Evolutionary conservation across 2,113 vertebrate genomes (phyloP), one percentile per base, ranked within the genome.

Genomic region (Ifrita kowaldi): DNA sequence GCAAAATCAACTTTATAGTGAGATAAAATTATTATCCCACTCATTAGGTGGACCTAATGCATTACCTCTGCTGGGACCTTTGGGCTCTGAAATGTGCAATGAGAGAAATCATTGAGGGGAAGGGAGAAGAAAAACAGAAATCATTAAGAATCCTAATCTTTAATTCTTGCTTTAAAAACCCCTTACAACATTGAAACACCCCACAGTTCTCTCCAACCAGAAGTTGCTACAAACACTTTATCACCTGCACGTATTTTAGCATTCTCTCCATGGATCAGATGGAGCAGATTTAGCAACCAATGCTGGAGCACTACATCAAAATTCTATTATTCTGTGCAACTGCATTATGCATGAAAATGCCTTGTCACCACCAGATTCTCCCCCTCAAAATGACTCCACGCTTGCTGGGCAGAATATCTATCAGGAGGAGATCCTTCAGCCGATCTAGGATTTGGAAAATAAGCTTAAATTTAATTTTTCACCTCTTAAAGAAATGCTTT

Each of bases 31-130:
- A 73, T 93, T 96, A 97, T 96, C 92, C 83, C 92, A 95, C 96
- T 97, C 96, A 97, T 97, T 97, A 98, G 97, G 96, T 96, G 95
- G 84, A 94, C 97, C 97, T 97, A 97, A 97, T 95, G 97, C 80
- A 84, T 97, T 97, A 97, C 97, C 97, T 97, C 97, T 94, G 96
- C 90, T 74, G 92, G 90, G 84, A 95, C 85, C 94, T 97, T 96
- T 97, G 96, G 95, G 88, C 83, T 97, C 97, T 97, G 96, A 97
- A 80, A 94, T 68, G 91, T 78, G 90, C 95, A 98, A 65, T n/a
- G 86, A 90, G 42, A 87, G 53, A 81, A 94, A 94, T 47, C 69
- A 93, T 89, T 19, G 77, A 89, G 62, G 81, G 56, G 49, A 80
- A 92, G 64, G 82, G 71, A 78, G 80, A 64, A 94, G 87, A 87